Evolutionary conservation across 2,113 vertebrate species (phyloP), one percentile per base, ranked within the genome.

Genomic region (Recurvirostra avosetta): DNA sequence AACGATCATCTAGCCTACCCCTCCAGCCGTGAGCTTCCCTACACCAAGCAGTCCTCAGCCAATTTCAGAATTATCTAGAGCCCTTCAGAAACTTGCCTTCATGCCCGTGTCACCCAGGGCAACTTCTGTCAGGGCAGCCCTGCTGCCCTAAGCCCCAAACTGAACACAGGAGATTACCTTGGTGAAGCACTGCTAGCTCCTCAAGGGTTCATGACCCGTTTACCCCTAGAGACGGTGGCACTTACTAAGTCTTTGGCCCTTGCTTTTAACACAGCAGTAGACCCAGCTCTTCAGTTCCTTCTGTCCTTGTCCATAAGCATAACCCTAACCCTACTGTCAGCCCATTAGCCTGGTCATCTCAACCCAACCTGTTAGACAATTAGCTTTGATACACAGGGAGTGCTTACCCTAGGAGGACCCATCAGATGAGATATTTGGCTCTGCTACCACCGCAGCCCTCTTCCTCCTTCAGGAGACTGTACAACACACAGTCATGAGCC

Each of bases 131-230:
- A 55, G 47, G 38, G 43, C 21, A 89, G 47, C 12, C 40, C 67
- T 58, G 52, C 41, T 38, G 40, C 20, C 41, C 32, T 29, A 38
- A 83, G 22, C 19, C 22, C n/a, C 52, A 90, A 0, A 5, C 15
- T 32, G 47, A n/a, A 41, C 67, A 53, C 8, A 52, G 25, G 49
- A 76, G 40, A 45, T 41, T 16, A 55, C 53, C 38, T 61, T 36
- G 11, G 38, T 36, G 40, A 87, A 66, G 68, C 23, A 12, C 38
- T 73, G 6, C 4, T 36, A 49, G 34, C 41, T 49, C 34, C 41
- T 67, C 45, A 62, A 47, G 49, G 22, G 4, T 32, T 49, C 34
- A 26, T 84, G 8, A 40, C n/a, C 15, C 0, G 0, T 3, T 58
- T 32, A 29, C 3, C 36, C 43, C 13, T 65, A 32, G 40, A 65